These are phyloP conservation scores for Clunio marinus DNA, from an alignment of 2,888 invertebrate species.

Conservation along the genomic window DNA sequence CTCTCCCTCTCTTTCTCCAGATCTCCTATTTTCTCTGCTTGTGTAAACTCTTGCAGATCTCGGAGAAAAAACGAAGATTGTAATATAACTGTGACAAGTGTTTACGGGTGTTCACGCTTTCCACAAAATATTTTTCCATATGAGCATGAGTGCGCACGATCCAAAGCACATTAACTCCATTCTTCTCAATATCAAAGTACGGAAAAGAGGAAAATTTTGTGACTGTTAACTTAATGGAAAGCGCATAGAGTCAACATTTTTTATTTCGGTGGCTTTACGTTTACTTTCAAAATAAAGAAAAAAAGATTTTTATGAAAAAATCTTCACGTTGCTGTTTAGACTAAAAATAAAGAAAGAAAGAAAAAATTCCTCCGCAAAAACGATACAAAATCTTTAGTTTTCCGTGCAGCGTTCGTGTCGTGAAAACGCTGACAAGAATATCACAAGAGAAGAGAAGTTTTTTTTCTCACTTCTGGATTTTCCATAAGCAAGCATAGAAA, in stretches of 20 bases:
- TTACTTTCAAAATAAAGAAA: not conserved
- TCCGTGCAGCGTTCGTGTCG: constrained; percentile 34
- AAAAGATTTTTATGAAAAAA: not conserved
- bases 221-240: constrained; percentile 24
- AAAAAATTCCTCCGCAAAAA: constrained; percentile 7
- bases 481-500: not conserved
- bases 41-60: not conserved
- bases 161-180: not conserved
- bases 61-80: not conserved
- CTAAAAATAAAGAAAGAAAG: constrained; percentile 32
- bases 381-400: constrained; percentile 28
- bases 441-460: not conserved
- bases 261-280: too few relatives aligned
- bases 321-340: not conserved
- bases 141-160: not conserved
- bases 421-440: not conserved
- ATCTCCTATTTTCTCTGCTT: not conserved
- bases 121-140: not conserved
- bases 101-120: not conserved
- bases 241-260: not conserved
- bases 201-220: not conserved
- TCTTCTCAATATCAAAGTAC: not conserved
- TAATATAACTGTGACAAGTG: not conserved
- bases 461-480: constrained; percentile 10
- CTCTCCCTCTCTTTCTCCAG: not conserved